phyloP scores from a whole-genome alignment of 2,888 invertebrate species.

The Drosophila barbarae region DNA sequence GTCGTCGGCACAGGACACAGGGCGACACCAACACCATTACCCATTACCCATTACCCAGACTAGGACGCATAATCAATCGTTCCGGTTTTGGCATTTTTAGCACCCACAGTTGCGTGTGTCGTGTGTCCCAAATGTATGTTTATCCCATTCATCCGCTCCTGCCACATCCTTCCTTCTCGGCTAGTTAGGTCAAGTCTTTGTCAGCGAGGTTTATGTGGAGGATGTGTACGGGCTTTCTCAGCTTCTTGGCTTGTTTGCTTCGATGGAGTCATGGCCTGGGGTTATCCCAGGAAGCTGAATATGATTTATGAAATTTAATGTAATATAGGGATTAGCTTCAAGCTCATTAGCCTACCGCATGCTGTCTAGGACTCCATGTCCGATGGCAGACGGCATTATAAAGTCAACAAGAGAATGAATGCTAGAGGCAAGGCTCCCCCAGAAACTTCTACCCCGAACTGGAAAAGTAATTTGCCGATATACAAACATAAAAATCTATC shows the following conservation, averaged over 20 bases:
- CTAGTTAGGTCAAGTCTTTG: conserved; percentile 68
- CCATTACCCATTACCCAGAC: conserved; percentile 47
- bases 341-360: conserved; percentile 3
- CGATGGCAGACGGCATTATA: background rate
- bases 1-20: conserved; percentile 67
- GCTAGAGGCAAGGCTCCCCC: background rate
- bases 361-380: background rate
- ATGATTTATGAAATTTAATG: conserved; percentile 49
- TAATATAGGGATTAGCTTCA: conserved; percentile 22
- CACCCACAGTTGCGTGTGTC: conserved; percentile 59
- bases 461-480: conserved; percentile 53
- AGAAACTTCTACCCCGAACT: conserved; percentile 46
- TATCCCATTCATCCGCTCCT: conserved; percentile 45
- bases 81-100: conserved; percentile 67
- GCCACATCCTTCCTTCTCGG: conserved; percentile 44
- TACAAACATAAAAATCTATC: conserved; percentile 75
- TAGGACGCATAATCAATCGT: conserved; percentile 68
- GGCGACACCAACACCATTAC: conserved; percentile 37
- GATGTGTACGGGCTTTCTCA: conserved; percentile 44
- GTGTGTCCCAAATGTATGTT: conserved; percentile 45
- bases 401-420: background rate
- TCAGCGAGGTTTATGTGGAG: conserved; percentile 64
- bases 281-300: conserved; percentile 35
- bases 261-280: conserved; percentile 34
- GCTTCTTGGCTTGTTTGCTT: conserved; percentile 51